These are phyloP conservation scores for Oryzias celebensis DNA, from an alignment of 2,113 vertebrate genomes.

Conservation along the genomic window DNA sequence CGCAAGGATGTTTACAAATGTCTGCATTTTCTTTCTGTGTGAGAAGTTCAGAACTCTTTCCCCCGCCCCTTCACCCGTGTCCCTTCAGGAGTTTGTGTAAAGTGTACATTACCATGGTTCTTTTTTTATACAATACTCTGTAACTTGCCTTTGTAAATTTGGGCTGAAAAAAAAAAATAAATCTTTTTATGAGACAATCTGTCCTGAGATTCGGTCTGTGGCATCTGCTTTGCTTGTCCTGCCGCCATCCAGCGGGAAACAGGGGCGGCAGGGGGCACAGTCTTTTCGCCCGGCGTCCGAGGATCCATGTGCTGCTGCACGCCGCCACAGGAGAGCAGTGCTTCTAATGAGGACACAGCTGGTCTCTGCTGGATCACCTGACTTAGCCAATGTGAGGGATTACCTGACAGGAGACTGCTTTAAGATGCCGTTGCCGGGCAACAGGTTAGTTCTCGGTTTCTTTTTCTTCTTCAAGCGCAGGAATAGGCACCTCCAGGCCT, in stretches of 20 bases:
- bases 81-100: constrained; percentile 86
- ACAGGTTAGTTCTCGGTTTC: too few species aligned
- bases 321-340: constrained; percentile 60
- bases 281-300: not conserved
- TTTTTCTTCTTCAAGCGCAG: too few species aligned
- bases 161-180: constrained; percentile 95
- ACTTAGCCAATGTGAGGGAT: constrained; percentile 1
- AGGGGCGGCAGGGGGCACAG: too few species aligned
- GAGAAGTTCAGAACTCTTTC: constrained; percentile 80
- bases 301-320: constrained; percentile 3
- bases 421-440: too few species aligned
- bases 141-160: constrained; percentile 96
- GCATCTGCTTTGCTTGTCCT: not conserved
- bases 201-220: constrained; percentile 63
- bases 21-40: constrained; percentile 84
- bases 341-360: constrained; percentile 20
- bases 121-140: constrained; percentile 94
- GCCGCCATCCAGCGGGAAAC: not conserved
- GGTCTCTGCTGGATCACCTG: not conserved
- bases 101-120: constrained; percentile 95
- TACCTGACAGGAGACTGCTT: too few species aligned
- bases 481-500: too few species aligned
- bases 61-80: constrained; percentile 60
- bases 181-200: constrained; percentile 99
- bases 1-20: constrained; percentile 86